Conservation (phyloP, 2,888 invertebrate species). For the Latrodectus hesperus region DNA sequence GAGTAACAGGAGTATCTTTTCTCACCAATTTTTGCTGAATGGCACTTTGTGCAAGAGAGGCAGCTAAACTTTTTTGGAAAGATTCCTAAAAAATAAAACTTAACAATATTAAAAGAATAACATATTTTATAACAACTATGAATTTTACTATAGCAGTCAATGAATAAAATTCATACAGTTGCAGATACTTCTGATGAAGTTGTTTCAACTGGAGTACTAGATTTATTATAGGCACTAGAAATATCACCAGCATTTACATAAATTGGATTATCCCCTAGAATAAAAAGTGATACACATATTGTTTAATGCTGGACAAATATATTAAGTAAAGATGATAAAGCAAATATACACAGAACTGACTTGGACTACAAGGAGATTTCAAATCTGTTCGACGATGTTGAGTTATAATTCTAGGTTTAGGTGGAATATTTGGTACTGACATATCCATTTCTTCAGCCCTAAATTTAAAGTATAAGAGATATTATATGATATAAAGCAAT, state of each 20-base stretch:
- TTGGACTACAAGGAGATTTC: constrained; percentile 21
- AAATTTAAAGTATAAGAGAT: not conserved
- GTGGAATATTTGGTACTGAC: constrained; percentile 52
- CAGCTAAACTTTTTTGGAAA: constrained; percentile 64
- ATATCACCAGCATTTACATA: constrained; percentile 62
- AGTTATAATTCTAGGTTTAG: constrained; percentile 46
- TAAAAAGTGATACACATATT: not conserved
- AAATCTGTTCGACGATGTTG: constrained; percentile 28
- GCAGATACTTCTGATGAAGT: constrained; percentile 30
- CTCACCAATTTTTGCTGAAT: constrained; percentile 55
- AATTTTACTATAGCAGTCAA: not conserved
- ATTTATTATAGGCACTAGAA: constrained; percentile 59
- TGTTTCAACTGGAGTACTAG: constrained; percentile 31
- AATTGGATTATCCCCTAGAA: constrained; percentile 48
- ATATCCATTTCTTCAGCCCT: constrained; percentile 62
- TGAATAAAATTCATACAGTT: constrained; percentile 16
- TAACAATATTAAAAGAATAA: not conserved
- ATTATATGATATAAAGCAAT: too few relatives aligned
- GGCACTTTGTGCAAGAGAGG: constrained; percentile 64
- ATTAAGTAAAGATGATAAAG: too few relatives aligned
- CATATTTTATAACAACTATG: too few relatives aligned
- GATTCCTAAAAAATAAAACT: constrained; percentile 26
- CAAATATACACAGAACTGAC: constrained; percentile 6
- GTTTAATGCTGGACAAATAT: too few relatives aligned
- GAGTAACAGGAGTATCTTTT: constrained; percentile 37